Conservation (phyloP, 1,140 invertebrate species). For the Spodoptera frugiperda region DNA sequence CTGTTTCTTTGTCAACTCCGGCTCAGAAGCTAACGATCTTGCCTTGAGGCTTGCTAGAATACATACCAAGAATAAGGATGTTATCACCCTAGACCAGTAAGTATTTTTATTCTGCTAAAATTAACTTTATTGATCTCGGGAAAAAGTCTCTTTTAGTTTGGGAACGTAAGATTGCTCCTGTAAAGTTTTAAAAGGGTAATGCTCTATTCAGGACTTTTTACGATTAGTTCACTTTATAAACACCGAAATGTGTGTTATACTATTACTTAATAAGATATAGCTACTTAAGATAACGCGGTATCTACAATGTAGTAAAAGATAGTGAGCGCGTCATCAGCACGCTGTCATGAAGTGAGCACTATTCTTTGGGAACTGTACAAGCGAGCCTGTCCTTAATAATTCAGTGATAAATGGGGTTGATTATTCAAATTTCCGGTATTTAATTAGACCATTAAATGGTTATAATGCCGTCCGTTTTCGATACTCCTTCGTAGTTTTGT, state of each 20-base stretch:
- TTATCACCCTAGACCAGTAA: slow-evolving; percentile 98
- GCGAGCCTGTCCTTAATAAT: not conserved
- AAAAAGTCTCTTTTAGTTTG: not conserved
- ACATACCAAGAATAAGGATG: slow-evolving; percentile 95
- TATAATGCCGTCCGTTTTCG: not conserved
- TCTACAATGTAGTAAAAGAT: not conserved
- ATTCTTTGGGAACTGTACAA: not conserved
- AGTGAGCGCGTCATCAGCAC: not conserved
- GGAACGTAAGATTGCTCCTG: not conserved
- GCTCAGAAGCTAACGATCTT: slow-evolving; percentile 99
- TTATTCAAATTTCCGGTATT: no score
- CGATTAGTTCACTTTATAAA: no score
- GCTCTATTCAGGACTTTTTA: not conserved
- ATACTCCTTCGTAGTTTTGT: not conserved
- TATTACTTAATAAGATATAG: not conserved
- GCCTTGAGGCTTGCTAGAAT: slow-evolving; percentile 96
- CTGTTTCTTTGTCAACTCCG: slow-evolving; percentile 99
- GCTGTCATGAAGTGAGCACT: not conserved
- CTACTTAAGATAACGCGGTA: not conserved
- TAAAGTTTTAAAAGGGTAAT: not conserved
- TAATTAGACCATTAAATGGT: no score
- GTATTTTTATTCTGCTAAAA: slow-evolving; percentile 69
- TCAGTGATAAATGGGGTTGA: no score
- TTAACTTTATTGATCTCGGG: not conserved
- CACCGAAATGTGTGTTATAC: not conserved